A percentile compares a stretch with the other conserved stretches of the same genome.
Conservation (phyloP, 37 sponge, comb jelly and placozoan species). For the Diacarnus erythraeanus region DNA sequence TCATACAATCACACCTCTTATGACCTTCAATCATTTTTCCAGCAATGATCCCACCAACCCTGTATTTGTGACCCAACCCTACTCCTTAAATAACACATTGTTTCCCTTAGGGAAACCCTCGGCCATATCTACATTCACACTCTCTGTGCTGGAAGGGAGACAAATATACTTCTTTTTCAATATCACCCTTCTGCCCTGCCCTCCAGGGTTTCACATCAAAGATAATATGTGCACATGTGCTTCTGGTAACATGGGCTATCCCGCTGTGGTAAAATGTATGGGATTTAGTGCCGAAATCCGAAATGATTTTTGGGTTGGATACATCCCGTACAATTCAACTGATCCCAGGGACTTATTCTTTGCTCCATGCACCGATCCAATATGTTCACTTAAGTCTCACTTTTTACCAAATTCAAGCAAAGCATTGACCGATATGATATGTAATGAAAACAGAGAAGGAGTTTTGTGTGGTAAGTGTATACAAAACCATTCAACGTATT, state of each 20-base stretch:
- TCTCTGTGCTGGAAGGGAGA: not conserved
- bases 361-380: not conserved
- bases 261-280: not conserved
- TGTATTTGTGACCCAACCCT: not conserved
- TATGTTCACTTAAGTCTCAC: not conserved
- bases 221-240: not conserved
- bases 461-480: conserved; percentile 46
- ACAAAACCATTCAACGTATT: conserved; percentile 11
- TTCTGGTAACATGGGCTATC: not conserved
- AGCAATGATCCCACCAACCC: not conserved
- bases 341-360: not conserved
- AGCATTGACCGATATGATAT: conserved; percentile 1
- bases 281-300: not conserved
- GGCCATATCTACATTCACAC: not conserved
- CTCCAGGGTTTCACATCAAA: not conserved
- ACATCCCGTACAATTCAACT: not conserved
- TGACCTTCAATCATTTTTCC: not conserved
- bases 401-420: too few relatives aligned
- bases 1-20: not conserved
- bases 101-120: not conserved
- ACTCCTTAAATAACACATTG: not conserved
- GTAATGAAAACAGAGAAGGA: conserved; percentile 21
- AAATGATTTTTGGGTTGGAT: not conserved
- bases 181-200: not conserved
- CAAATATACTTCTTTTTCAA: not conserved